phyloP scores from a whole-genome alignment of 2,797 vertebrate genomes.

The Enteromius radiatus region DNA sequence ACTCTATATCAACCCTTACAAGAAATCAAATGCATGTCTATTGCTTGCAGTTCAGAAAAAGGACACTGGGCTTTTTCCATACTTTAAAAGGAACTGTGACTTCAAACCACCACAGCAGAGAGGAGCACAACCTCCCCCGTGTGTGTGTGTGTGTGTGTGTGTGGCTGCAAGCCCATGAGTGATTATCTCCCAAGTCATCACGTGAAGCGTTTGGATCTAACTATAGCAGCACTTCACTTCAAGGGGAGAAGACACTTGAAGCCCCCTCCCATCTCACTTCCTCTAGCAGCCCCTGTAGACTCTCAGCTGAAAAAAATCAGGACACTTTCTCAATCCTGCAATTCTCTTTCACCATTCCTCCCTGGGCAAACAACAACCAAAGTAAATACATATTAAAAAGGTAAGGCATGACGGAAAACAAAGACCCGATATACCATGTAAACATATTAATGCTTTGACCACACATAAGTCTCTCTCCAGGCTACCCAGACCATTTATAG shows the following conservation, averaged over 20 bases:
- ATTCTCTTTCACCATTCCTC: neutral
- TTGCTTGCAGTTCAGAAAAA: slow-evolving; percentile 39
- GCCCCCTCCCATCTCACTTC: slow-evolving; percentile 70
- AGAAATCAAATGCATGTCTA: neutral
- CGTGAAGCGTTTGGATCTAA: slow-evolving; percentile 62
- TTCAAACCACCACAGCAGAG: slow-evolving; percentile 15
- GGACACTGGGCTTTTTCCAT: slow-evolving; percentile 55
- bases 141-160: neutral
- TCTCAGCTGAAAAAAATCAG: slow-evolving; percentile 48
- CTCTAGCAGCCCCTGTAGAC: slow-evolving; percentile 63
- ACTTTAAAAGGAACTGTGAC: slow-evolving; percentile 56
- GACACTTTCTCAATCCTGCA: neutral
- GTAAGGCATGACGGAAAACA: neutral
- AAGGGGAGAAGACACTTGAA: slow-evolving; percentile 70
- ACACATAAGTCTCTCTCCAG: neutral
- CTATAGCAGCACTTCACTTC: slow-evolving; percentile 74
- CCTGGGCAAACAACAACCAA: neutral
- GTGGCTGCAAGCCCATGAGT: slow-evolving; percentile 6
- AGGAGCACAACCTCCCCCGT: slow-evolving; percentile 39
- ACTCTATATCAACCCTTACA: neutral
- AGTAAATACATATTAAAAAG: slow-evolving; percentile 7
- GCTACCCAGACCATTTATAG: neutral
- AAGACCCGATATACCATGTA: neutral
- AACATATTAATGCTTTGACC: neutral
- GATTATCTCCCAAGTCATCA: slow-evolving; percentile 65